Evolutionary conservation across 2,888 invertebrate species (phyloP).

Genomic region (Aporophyla lueneburgensis): DNA sequence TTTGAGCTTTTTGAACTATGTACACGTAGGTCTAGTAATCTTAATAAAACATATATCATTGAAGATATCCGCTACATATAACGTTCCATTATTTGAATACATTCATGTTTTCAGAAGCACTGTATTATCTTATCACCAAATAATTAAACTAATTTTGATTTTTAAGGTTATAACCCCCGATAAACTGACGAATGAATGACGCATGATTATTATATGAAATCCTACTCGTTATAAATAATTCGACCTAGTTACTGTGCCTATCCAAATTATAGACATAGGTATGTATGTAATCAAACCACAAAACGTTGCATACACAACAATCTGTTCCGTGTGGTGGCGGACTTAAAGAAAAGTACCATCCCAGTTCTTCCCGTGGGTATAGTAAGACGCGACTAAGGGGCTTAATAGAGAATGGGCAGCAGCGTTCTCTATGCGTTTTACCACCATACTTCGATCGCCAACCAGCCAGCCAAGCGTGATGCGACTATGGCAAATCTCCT

Average conservation of each 20-base stretch:
- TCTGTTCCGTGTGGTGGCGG: too few species aligned
- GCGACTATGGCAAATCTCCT: too few species aligned
- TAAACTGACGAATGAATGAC: constrained; percentile 78
- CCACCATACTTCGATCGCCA: too few species aligned
- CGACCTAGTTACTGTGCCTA: constrained; percentile 61
- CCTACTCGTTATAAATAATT: constrained; percentile 64
- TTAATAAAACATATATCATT: neutral
- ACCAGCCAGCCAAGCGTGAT: too few species aligned
- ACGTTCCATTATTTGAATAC: constrained; percentile 37
- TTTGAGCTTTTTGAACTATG: constrained; percentile 22
- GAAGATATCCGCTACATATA: constrained; percentile 40
- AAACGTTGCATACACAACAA: constrained; percentile 9
- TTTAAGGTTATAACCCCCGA: constrained; percentile 83
- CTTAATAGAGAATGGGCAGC: too few species aligned
- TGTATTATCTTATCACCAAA: constrained; percentile 75
- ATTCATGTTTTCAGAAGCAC: constrained; percentile 44
- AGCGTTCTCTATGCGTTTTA: too few species aligned
- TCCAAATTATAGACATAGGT: constrained; percentile 9
- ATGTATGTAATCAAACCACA: constrained; percentile 9
- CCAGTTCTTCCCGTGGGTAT: too few species aligned
- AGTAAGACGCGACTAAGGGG: too few species aligned
- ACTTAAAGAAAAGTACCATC: too few species aligned
- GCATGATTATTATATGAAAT: constrained; percentile 67
- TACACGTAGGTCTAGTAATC: neutral
- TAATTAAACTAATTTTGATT: constrained; percentile 82